These are phyloP conservation scores for Mizuhopecten yessoensis DNA, from an alignment of 1,140 invertebrate species.

Conservation along the genomic window DNA sequence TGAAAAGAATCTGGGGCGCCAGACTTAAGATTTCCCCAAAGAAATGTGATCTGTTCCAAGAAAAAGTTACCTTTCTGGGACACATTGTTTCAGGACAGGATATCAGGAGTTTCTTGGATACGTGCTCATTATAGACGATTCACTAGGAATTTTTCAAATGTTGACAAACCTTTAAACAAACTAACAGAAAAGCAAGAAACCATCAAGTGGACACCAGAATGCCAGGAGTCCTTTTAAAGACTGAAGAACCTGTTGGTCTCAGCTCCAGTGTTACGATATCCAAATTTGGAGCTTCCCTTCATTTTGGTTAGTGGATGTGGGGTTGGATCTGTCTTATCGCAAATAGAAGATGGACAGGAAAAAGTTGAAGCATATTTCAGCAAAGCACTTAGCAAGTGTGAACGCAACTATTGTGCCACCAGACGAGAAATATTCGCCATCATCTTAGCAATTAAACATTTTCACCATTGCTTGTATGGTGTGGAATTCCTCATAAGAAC, in stretches of 20 bases:
- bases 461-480: neutral
- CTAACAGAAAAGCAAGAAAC: slow-evolving; percentile 48
- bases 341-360: too few species aligned
- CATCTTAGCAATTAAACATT: neutral
- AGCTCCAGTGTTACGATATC: neutral
- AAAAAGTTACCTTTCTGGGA: slow-evolving; percentile 69
- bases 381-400: neutral
- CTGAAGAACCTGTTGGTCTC: neutral
- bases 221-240: slow-evolving; percentile 42
- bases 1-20: slow-evolving; percentile 65
- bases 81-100: slow-evolving; percentile 70
- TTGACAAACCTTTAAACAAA: slow-evolving; percentile 59
- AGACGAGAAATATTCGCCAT: neutral
- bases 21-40: slow-evolving; percentile 67
- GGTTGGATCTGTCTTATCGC: neutral
- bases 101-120: slow-evolving; percentile 73
- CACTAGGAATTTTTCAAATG: slow-evolving; percentile 66
- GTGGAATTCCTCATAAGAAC: slow-evolving; percentile 1
- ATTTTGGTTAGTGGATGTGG: too few species aligned
- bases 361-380: neutral
- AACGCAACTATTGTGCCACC: neutral
- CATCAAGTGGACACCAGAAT: slow-evolving; percentile 42
- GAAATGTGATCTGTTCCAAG: slow-evolving; percentile 67
- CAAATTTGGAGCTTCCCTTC: too few species aligned
- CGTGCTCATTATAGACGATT: slow-evolving; percentile 71